phyloP scores from a whole-genome alignment of 1,140 invertebrate genomes.

The Mactra quadrangularis region DNA sequence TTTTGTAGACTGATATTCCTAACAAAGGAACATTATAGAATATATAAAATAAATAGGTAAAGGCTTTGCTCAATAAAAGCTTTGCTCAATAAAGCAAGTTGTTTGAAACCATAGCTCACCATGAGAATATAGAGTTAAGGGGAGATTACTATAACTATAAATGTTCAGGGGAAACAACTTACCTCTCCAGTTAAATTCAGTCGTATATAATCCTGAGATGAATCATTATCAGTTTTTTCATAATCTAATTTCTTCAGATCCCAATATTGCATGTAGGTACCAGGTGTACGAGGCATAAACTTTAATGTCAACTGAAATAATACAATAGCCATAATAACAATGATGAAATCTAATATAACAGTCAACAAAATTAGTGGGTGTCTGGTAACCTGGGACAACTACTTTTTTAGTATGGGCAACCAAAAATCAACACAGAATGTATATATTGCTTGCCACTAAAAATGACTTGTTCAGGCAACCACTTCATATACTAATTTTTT shows the following conservation, averaged over 20 bases:
- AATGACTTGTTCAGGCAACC: too few species aligned
- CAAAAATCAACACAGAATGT: background rate
- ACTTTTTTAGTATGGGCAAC: background rate
- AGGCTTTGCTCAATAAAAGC: too few species aligned
- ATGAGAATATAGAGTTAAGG: too few species aligned
- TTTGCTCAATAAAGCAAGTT: too few species aligned
- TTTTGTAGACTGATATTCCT: too few species aligned
- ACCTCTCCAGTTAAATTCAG: slow-evolving; percentile 53
- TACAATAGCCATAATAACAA: background rate
- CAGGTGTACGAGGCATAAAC: slow-evolving; percentile 43
- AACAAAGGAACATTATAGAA: too few species aligned
- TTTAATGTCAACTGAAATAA: slow-evolving; percentile 29
- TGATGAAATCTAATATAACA: background rate
- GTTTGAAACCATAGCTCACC: too few species aligned
- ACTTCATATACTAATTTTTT: background rate
- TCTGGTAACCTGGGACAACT: background rate
- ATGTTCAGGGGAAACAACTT: too few species aligned
- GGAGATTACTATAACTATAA: too few species aligned
- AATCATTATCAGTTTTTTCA: background rate
- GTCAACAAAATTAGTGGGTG: background rate
- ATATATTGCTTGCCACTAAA: background rate
- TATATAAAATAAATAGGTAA: too few species aligned
- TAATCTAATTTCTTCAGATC: slow-evolving; percentile 28
- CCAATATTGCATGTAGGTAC: slow-evolving; percentile 54
- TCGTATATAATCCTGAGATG: slow-evolving; percentile 28